Evolutionary conservation across 2,797 vertebrate genomes (phyloP).

Genomic region (Diplodus sargus): DNA sequence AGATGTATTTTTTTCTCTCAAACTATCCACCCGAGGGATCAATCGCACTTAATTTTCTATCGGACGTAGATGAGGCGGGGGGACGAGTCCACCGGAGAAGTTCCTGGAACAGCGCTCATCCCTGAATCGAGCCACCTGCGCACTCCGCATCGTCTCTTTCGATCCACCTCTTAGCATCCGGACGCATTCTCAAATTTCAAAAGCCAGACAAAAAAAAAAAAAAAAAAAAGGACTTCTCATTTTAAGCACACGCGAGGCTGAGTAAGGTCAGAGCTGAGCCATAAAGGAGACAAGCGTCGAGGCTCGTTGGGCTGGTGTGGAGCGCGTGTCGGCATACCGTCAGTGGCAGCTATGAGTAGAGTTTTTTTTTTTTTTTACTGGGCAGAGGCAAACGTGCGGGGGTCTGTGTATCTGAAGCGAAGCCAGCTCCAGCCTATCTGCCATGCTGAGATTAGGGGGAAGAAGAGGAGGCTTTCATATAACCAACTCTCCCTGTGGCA

Average conservation of each 20-base stretch:
- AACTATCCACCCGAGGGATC: conserved; percentile 46
- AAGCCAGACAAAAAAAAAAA: conserved; percentile 27
- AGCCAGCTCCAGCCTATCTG: conserved; percentile 71
- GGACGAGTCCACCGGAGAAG: conserved; percentile 36
- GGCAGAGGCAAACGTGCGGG: conserved; percentile 50
- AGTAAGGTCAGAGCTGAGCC: conserved; percentile 49
- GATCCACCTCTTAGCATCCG: background rate
- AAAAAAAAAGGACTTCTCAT: conserved; percentile 42
- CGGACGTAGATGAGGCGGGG: conserved; percentile 40
- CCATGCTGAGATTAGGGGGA: conserved; percentile 68
- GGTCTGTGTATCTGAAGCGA: conserved; percentile 64
- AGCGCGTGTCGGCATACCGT: conserved; percentile 52
- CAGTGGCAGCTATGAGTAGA: conserved; percentile 51
- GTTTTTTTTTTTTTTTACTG: conserved; percentile 53
- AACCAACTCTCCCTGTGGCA: conserved; percentile 65
- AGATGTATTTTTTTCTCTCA: conserved; percentile 23
- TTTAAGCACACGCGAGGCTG: conserved; percentile 35
- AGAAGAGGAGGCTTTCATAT: conserved; percentile 68
- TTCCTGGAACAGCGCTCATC: conserved; percentile 42
- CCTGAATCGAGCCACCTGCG: conserved; percentile 49
- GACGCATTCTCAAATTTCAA: too few relatives aligned
- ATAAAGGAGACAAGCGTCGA: conserved; percentile 30
- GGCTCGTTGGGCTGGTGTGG: conserved; percentile 38
- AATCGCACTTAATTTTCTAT: conserved; percentile 53
- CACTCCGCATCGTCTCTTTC: conserved; percentile 32